Conservation (phyloP, 2,888 invertebrate species). For the Leptopilina syphax region DNA sequence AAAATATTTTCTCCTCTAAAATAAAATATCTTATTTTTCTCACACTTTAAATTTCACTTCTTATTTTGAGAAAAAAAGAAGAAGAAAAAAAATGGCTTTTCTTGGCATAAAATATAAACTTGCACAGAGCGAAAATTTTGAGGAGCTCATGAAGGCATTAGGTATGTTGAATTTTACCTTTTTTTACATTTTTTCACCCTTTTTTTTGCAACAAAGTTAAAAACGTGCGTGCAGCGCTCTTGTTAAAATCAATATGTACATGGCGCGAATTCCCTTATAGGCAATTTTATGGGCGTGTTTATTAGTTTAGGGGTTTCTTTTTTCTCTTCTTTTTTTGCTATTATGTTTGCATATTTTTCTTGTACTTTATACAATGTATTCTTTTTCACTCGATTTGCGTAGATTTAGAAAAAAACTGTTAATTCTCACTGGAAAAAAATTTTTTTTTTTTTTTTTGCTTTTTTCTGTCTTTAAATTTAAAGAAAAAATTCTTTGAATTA, state of each 20-base stretch:
- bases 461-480: too few species aligned
- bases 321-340: neutral
- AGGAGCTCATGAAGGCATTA: slow-evolving; percentile 92
- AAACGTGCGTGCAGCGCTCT: neutral
- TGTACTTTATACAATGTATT: too few species aligned
- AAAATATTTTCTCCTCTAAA: neutral
- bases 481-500: too few species aligned
- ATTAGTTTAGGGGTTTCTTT: neutral
- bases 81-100: slow-evolving; percentile 60
- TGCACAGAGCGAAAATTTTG: slow-evolving; percentile 88
- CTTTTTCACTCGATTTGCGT: too few species aligned
- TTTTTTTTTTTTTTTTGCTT: too few species aligned
- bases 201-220: slow-evolving; percentile 13
- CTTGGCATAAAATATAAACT: slow-evolving; percentile 90
- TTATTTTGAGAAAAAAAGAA: too few species aligned
- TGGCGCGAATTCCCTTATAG: neutral
- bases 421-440: too few species aligned
- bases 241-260: slow-evolving; percentile 23
- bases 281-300: neutral
- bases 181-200: neutral
- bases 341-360: too few species aligned
- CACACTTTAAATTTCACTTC: neutral
- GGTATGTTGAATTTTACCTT: slow-evolving; percentile 80
- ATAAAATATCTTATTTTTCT: slow-evolving; percentile 39
- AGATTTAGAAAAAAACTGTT: too few species aligned